Evolutionary conservation across 2,888 invertebrate species (phyloP), one percentile per base, ranked within the genome.

Genomic region (Torymus texanus): DNA sequence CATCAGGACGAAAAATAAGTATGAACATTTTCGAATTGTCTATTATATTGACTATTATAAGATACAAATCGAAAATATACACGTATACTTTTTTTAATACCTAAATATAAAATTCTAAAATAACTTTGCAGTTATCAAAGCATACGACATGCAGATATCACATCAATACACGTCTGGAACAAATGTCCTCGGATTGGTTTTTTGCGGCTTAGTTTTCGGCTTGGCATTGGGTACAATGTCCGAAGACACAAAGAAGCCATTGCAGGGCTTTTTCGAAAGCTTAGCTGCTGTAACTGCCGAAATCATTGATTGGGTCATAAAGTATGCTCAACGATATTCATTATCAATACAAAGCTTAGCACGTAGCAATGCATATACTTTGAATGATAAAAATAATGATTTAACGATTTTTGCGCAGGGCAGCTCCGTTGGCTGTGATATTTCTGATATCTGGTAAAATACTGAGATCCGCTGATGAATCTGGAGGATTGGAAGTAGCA

Each of bases 291-390:
- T 96, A 41, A 96, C 96, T 93, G 98, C 98, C 97, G 95, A 95
- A 75, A 96, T 99, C 84, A 98, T 98, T 84, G 94, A 95, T 82
- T 95, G 97, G 94, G 96, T 98, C 84, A 98, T 98, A 89, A 97
- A 97, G 97, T 97, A 79, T 55, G 78, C 74, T 59, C 66, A 68
- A 53, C 53, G 16, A 53, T 16, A 50, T 59, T 24, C 41, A 58
- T 14, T 51, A 13, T 65, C 2, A 21, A 29, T 29, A 29, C 29
- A 29, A 29, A 29, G 29, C 2, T 29, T 29, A 2, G 24, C 24
- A 24, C 4, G 29, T 5, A 2, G 29, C 29, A 29, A 29, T 29
- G 21, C 2, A 21, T 21, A 21, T 29, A 29, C 29, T 29, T 5
- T 29, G 4, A 29, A 29, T 5, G 29, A 29, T 29, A 2, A 5